Base-by-base conservation (phyloP, 2,113 vertebrate species). In the Paradisaea rubra region DNA sequence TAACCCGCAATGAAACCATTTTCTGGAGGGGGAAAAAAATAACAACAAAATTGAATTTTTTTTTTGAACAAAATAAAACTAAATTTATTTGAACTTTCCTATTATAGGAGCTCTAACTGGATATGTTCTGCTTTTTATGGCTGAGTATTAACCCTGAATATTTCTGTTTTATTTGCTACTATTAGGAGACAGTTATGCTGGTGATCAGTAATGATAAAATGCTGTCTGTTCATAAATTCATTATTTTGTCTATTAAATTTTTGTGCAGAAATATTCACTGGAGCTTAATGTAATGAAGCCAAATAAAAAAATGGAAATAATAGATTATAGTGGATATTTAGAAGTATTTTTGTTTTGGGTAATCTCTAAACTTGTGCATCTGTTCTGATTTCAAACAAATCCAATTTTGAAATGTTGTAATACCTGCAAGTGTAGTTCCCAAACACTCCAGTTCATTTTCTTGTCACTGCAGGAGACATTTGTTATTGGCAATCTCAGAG, bases 401-500 rank as follows among this genome's bases (percentile, higher is more conserved):
- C 22, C 47, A 47, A 70, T 63, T 94, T 77, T 88, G 54, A 88
- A 95, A 91, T 86, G 90, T 74, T 85, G 13, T 70, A 88, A 91
- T 93, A 95, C 85, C 79, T 95, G 63, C 50, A 88, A 96, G 79
- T 82, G 42, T 66, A 91, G 92, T 59, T 96, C 64, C 16, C 59
- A 86, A 91, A 69, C 59, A 90, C 76, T 91, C 16, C 47, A 89
- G 88, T 96, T 96, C 76, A 96, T 96, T 96, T 96, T 95, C 92
- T 93, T 96, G 92, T 96, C 95, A 91, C 96, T 80, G 88, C 95
- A 95, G 96, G 96, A 95, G 94, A 96, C 90, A 82, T 96, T 95
- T 95, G 68, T 93, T 96, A 96, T 91, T 93, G 93, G 84, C 87
- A 96, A 80, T 97, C 89, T 95, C 87, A 68, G 59, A 89, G 72